These are phyloP conservation scores for Lophotis ruficrista DNA, from an alignment of 2,113 vertebrate species.

Conservation along the genomic window DNA sequence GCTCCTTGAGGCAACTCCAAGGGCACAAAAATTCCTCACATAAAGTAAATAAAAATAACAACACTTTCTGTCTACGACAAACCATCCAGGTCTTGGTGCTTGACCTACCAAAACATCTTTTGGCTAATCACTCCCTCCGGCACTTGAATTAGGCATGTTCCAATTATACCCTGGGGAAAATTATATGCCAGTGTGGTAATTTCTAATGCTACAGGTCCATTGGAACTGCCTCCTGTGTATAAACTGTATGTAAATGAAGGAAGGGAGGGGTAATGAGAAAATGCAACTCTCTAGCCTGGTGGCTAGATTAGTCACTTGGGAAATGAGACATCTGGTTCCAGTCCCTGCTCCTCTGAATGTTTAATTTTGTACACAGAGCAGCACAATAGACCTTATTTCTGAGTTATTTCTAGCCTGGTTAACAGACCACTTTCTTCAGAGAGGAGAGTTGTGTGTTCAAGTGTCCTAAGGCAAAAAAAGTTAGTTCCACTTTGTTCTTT, in stretches of 20 bases:
- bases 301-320: conserved; percentile 46
- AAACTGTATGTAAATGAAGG: conserved; percentile 16
- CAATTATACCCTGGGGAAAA: neutral
- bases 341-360: neutral
- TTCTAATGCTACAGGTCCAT: neutral
- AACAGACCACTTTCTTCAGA: neutral
- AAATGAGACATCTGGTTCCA: conserved; percentile 52
- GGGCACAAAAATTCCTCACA: neutral
- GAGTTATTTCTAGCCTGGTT: conserved; percentile 7
- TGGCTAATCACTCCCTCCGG: neutral
- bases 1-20: neutral
- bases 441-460: neutral
- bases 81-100: neutral
- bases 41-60: neutral
- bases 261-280: conserved; percentile 43
- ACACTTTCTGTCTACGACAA: neutral
- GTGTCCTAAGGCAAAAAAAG: neutral
- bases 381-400: conserved; percentile 2
- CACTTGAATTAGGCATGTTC: neutral
- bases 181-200: neutral
- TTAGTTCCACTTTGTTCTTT: neutral
- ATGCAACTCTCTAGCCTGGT: conserved; percentile 1
- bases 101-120: neutral
- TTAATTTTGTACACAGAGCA: conserved; percentile 28
- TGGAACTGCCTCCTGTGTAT: neutral